Evolutionary conservation across 2,888 invertebrate genomes (phyloP), one percentile per base, ranked within the genome.

Genomic region (Tipula unca): DNA sequence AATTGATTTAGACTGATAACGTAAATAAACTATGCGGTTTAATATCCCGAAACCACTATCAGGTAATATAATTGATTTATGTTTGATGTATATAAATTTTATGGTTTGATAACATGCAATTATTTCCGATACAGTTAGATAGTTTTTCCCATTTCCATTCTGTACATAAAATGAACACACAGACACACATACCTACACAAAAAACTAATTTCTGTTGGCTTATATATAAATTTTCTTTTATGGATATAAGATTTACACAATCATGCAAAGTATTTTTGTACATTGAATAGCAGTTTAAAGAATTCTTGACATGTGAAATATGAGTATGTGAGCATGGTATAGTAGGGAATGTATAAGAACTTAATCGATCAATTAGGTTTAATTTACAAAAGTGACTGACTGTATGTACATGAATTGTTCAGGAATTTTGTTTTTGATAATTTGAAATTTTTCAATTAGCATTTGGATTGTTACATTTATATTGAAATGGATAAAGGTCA

Each of bases 1-100:
- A 69, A 25, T 69, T 69, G 69, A 69, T 69, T 69, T 25, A 25
- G 25, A 69, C 69, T 25, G 69, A 69, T 69, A 69, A 69, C 69
- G 69, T 25, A 25, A 3, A 69, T 25, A 69, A 69, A 69, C 69
- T 69, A 69, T 69, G 69, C 69, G 69, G 69, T 69, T 69, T 69
- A 69, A 69, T 69, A 69, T 69, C 25, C 69, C 25, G 69, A 69
- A 69, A 69, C 69, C 69, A 69, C 69, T 69, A 69, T 25, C 69
- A 69, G 69, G 25, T 69, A 69, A 69, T 69, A 69, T 69, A 69
- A 69, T 69, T 69, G 69, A 69, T 69, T 69, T 69, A 69, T 69
- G 69, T 69, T 25, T 69, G 69, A 69, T 69, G 20, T 69, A 69
- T 69, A 69, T 69, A 69, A 10, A 25, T 69, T 69, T 69, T 69